phyloP scores from a whole-genome alignment of 2,113 vertebrate genomes.

The Peucedramus taeniatus region DNA sequence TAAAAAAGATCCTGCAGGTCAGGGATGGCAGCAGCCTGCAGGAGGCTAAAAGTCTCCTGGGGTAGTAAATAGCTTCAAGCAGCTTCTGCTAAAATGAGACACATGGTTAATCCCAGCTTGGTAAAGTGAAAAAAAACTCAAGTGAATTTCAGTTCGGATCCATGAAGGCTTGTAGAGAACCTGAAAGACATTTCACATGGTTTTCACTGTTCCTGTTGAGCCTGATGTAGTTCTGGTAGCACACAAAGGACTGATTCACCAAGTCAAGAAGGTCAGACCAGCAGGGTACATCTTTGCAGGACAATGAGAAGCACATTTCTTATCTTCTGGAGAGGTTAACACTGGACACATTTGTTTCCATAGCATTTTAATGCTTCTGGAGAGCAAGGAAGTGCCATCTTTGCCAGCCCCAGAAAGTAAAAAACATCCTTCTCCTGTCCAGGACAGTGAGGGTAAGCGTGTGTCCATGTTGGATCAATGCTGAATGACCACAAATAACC shows the following conservation, averaged over 20 bases:
- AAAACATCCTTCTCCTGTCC: not conserved
- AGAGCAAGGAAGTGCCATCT: not conserved
- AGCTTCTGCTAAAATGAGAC: not conserved
- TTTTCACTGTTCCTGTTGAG: not conserved
- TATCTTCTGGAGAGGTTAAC: not conserved
- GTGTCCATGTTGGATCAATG: not conserved
- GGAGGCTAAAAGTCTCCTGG: not conserved
- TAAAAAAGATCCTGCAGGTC: not conserved
- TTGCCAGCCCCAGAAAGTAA: not conserved
- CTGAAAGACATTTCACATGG: not conserved
- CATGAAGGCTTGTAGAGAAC: rapidly evolving
- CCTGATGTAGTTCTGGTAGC: not conserved
- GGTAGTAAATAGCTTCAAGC: not conserved
- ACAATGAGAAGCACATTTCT: not conserved
- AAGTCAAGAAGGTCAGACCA: not conserved
- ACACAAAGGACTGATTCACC: not conserved
- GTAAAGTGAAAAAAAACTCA: not conserved
- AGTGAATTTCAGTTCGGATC: not conserved
- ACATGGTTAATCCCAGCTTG: not conserved
- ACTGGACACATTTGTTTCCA: not conserved
- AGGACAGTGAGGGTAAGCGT: not conserved
- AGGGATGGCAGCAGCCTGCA: not conserved
- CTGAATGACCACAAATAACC: not conserved
- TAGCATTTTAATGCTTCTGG: not conserved
- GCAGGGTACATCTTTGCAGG: not conserved